Evolutionary conservation across 2,888 invertebrate species (phyloP), one percentile per base, ranked within the genome.

Genomic region (Spilosoma lubricipeda): DNA sequence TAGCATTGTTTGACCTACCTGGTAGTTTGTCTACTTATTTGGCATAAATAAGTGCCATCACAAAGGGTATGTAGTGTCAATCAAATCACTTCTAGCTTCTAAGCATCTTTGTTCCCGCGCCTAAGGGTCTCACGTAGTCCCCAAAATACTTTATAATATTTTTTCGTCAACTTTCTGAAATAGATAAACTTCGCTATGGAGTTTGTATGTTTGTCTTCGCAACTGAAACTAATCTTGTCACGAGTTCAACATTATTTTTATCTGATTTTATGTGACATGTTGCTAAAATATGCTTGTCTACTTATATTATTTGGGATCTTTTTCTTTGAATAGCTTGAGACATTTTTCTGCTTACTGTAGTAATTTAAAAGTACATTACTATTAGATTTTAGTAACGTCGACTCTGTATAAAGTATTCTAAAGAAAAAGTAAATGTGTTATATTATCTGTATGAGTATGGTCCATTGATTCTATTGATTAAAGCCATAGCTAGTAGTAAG

Each of bases 121-220:
- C 83, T 78, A 68, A 69, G 75, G 69, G 74, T 76, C 77, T 73
- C 76, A 80, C 71, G 80, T 83, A 85, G 82, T 81, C 79, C 81
- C 82, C 82, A 87, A 88, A 90, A 88, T 88, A 87, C 86, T 89
- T 90, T 86, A 86, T 90, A 90, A 89, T 89, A 90, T 88, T 88
- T 88, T 86, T 86, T 85, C 83, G 75, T 84, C 78, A 84, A 88
- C 80, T 89, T 87, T 86, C 74, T 75, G 78, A 86, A 87, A 88
- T 87, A 90, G 85, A 88, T 86, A 89, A 90, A 90, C 88, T 90
- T 90, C 30, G 76, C 77, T 77, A 78, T 78, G 79, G 70, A 86
- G 83, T 88, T 86, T 74, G 78, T 84, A 80, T 85, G 80, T 87
- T 88, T 85, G 78, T 82, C 77, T 82, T 82, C 81, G 82, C 81